Conservation (phyloP, 2,888 invertebrate genomes). For the Platycheirus rosarum region DNA sequence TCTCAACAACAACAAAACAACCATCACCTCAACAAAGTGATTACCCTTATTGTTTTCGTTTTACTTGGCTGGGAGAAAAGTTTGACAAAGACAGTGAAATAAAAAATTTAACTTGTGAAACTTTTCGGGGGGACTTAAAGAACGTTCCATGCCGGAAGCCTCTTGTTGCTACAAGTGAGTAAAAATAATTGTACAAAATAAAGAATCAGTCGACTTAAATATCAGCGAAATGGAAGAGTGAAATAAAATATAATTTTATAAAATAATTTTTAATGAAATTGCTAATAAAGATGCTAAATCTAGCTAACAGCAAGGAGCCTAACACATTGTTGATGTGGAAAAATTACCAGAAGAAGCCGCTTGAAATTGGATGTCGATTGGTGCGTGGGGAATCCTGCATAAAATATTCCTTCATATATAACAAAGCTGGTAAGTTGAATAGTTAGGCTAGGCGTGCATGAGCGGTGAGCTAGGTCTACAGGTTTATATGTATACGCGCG, state of each 20-base stretch:
- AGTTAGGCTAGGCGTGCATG: too few relatives aligned
- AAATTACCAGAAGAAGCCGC: slow-evolving; percentile 81
- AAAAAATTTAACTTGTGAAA: slow-evolving; percentile 84
- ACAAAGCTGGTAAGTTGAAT: slow-evolving; percentile 84
- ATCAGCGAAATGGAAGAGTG: too few relatives aligned
- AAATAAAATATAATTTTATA: too few relatives aligned
- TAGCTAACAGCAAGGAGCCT: slow-evolving; percentile 86
- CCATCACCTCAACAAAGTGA: slow-evolving; percentile 40
- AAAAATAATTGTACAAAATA: too few relatives aligned
- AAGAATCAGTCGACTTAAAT: too few relatives aligned
- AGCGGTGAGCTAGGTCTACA: too few relatives aligned
- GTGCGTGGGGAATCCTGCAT: slow-evolving; percentile 86
- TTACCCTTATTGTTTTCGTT: slow-evolving; percentile 85
- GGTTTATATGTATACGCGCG: too few relatives aligned
- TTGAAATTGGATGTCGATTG: slow-evolving; percentile 84
- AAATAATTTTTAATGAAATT: too few relatives aligned
- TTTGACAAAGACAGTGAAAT: slow-evolving; percentile 84
- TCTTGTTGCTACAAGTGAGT: slow-evolving; percentile 86
- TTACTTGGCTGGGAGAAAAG: slow-evolving; percentile 88
- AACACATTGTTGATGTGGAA: slow-evolving; percentile 86
- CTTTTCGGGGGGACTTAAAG: slow-evolving; percentile 83
- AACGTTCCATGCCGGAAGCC: slow-evolving; percentile 86
- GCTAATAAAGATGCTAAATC: too few relatives aligned
- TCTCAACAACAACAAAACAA: slow-evolving; percentile 62
- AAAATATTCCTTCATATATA: slow-evolving; percentile 86